Evolutionary conservation across 2,113 vertebrate genomes (phyloP).

Genomic region (Natator depressus): DNA sequence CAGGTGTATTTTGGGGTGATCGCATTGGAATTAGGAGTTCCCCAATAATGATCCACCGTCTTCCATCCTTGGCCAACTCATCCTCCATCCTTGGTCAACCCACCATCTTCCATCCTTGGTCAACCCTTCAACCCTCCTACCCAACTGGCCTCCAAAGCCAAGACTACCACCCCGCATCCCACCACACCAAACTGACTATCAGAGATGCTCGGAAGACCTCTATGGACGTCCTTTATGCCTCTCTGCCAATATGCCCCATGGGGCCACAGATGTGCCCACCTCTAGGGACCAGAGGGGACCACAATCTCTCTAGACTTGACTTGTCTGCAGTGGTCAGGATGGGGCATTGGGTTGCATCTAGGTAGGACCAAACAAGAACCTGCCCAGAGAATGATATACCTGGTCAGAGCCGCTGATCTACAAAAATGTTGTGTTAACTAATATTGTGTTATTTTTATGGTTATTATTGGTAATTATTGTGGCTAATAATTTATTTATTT

Average conservation of each 20-base stretch:
- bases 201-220: background rate
- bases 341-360: background rate
- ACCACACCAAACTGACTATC: background rate
- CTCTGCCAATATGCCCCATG: background rate
- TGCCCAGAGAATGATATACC: background rate
- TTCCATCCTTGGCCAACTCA: background rate
- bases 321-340: too few species aligned
- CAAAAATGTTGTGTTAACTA: background rate
- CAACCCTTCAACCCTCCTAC: background rate
- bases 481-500: background rate
- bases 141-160: background rate
- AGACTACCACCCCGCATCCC: background rate
- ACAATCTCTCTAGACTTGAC: background rate
- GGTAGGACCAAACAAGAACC: background rate
- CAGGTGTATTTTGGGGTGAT: constrained; percentile 76
- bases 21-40: constrained; percentile 48
- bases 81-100: background rate
- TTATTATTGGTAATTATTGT: background rate
- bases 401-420: background rate
- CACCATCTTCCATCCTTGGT: background rate
- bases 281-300: background rate
- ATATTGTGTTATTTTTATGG: background rate
- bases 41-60: too few species aligned
- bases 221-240: background rate
- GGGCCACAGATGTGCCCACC: too few species aligned